These are phyloP conservation scores for Eospalax fontanierii DNA, from an alignment of 2,797 vertebrate genomes.

Conservation along the genomic window DNA sequence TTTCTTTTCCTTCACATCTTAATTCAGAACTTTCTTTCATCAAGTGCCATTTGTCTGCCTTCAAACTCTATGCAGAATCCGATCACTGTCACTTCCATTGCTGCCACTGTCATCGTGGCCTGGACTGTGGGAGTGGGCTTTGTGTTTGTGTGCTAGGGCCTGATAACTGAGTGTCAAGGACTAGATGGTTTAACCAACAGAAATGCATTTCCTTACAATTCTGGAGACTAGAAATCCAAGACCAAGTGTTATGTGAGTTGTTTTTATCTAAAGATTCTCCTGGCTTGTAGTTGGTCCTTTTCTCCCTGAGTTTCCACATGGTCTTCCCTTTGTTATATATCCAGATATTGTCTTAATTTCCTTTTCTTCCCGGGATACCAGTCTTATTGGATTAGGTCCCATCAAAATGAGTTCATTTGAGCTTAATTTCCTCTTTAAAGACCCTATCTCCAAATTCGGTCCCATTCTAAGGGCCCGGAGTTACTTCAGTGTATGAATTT, in stretches of 20 bases:
- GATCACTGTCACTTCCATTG: neutral
- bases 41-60: neutral
- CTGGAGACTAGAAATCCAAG: constrained; percentile 22
- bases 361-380: neutral
- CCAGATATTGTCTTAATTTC: neutral
- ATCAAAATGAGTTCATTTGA: constrained; percentile 16
- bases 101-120: neutral
- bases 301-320: neutral
- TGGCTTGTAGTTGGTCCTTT: neutral
- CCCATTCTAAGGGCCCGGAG: neutral
- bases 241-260: neutral
- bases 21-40: neutral
- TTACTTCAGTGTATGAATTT: neutral
- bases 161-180: neutral
- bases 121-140: neutral
- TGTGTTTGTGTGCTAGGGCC: neutral
- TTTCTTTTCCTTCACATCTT: constrained; percentile 19
- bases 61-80: neutral
- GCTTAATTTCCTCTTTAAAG: constrained; percentile 1
- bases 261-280: neutral
- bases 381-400: neutral
- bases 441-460: neutral
- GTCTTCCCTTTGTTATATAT: neutral
- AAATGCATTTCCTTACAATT: neutral
- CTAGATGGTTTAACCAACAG: neutral